phyloP scores from a whole-genome alignment of 2,113 vertebrate species.

The Dromiciops gliroides region DNA sequence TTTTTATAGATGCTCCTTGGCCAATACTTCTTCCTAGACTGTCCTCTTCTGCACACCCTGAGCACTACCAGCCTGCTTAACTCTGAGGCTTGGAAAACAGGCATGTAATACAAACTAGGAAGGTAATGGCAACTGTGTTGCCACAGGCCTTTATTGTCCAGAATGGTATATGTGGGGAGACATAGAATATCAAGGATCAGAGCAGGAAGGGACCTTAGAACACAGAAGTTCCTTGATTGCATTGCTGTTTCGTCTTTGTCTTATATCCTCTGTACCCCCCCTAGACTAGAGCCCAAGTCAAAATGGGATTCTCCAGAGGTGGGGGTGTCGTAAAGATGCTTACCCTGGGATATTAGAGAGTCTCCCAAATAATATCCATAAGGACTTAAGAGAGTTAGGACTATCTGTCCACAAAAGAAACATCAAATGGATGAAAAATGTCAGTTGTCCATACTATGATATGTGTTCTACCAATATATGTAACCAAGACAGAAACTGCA shows the following conservation, averaged over 20 bases:
- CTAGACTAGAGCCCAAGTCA: not conserved
- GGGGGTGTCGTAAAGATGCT: not conserved
- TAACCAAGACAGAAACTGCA: not conserved
- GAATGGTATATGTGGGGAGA: not conserved
- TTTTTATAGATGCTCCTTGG: not conserved
- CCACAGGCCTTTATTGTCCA: not conserved
- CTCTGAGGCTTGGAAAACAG: not conserved
- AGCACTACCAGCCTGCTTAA: not conserved
- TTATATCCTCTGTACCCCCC: not conserved
- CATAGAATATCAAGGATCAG: not conserved
- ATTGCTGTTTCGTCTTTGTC: not conserved
- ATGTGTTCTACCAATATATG: not conserved
- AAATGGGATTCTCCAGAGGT: not conserved
- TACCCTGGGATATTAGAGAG: not conserved
- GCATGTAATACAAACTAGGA: not conserved
- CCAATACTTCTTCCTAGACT: not conserved
- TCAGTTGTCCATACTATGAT: not conserved
- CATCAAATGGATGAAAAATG: not conserved
- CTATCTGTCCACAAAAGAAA: not conserved
- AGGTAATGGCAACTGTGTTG: not conserved
- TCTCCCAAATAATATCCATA: not conserved
- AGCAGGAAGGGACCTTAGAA: not conserved
- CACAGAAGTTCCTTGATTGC: not conserved
- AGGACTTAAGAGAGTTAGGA: not conserved
- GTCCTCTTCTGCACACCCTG: not conserved